Evolutionary conservation across 1,140 invertebrate species (phyloP).

Genomic region (Heliconius hermathena): DNA sequence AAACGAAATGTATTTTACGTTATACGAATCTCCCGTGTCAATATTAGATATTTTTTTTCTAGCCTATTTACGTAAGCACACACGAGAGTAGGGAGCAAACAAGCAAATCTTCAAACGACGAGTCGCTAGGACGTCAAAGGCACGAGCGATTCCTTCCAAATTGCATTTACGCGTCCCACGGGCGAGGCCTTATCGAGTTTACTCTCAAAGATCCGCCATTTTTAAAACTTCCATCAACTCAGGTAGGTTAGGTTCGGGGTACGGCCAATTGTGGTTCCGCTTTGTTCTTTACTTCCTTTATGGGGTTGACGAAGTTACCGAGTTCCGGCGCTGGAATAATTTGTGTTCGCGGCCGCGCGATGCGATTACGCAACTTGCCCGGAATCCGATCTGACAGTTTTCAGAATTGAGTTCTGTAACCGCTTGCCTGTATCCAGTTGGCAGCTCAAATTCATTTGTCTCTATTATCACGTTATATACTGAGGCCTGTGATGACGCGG

Average conservation of each 20-base stretch:
- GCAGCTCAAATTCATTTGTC: conserved; percentile 54
- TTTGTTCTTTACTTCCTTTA: conserved; percentile 76
- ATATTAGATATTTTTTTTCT: conserved; percentile 40
- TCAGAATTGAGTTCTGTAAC: conserved; percentile 63
- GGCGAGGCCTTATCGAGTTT: conserved; percentile 75
- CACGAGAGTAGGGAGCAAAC: conserved; percentile 52
- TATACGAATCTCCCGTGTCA: conserved; percentile 18
- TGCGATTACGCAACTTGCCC: conserved; percentile 71
- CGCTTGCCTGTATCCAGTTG: conserved; percentile 56
- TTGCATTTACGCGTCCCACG: conserved; percentile 79
- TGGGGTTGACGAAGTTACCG: conserved; percentile 78
- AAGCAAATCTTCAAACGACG: conserved; percentile 64
- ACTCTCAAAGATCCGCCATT: conserved; percentile 78
- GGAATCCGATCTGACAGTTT: conserved; percentile 68
- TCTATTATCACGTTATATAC: neutral
- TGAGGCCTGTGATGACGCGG: neutral
- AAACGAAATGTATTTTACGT: conserved; percentile 14
- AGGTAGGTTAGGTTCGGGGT: conserved; percentile 67
- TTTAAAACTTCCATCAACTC: conserved; percentile 79
- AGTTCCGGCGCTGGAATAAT: conserved; percentile 78
- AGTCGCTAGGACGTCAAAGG: conserved; percentile 70
- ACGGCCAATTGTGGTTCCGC: conserved; percentile 75
- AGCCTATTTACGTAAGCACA: conserved; percentile 46
- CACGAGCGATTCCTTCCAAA: conserved; percentile 72
- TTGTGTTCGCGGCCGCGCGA: conserved; percentile 75